Base-by-base conservation (phyloP, 2,113 vertebrate genomes). In the Gallinago media region DNA sequence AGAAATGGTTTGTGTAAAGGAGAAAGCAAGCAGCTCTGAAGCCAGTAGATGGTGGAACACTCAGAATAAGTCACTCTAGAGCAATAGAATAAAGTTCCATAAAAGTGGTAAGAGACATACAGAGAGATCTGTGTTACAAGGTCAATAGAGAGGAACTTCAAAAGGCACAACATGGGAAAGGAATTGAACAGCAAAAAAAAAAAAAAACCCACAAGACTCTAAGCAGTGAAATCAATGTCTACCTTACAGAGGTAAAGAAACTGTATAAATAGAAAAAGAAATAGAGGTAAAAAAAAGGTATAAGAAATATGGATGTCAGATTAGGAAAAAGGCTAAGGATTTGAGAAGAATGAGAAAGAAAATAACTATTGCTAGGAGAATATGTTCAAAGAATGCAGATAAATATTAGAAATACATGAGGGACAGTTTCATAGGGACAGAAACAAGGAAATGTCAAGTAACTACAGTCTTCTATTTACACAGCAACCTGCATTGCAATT, bases 171-270 rank as follows among this genome's bases (percentile, higher is more conserved):
- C 4, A 26, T 8, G 4, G 13, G 40, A 66, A 63, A 8, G 13
- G 19, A 72, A 85, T 8, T 38, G 38, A 94, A 86, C 1, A 4
- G 15, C 3, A 31, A 21, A 29, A 26, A 38, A 21, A 29, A 26
- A 38, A 88, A 54, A 66, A 25, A 56, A 63, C 44, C 70, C 93
- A 70, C 88, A 94, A 55, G 88, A 52, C 50, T 95, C 26, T 40
- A 62, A 82, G 50, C 36, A 58, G 32, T 74, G 72, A 96, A 96
- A 96, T 90, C 49, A 88, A 94, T 91, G 47, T 85, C 82, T 94
- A 82, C 52, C 54, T 95, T 61, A 29, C 13, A 55, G 49, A 91
- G 27, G 13, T 2, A 47, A 89, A 89, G 92, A 70, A 63, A 61
- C 29, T 3, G 21, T 46, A 32, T 25, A 44, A 78, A 44, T 34